A percentile compares a stretch with the other conserved stretches of the same genome.
phyloP scores from a whole-genome alignment of 2,888 invertebrate genomes.

The Sinotaia quadrata region DNA sequence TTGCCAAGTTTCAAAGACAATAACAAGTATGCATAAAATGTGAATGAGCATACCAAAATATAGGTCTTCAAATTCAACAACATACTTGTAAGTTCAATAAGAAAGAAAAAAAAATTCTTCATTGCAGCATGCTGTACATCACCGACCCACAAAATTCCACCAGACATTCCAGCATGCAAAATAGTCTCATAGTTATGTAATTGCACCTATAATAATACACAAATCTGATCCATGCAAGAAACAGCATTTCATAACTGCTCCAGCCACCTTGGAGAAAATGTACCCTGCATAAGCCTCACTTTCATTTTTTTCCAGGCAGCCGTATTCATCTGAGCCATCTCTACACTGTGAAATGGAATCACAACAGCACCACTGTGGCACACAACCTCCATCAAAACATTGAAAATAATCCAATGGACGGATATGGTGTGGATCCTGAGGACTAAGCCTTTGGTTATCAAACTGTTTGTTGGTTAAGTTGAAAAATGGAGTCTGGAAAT shows the following conservation, averaged over 20 bases:
- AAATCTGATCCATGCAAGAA: neutral
- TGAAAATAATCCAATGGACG: constrained; percentile 20
- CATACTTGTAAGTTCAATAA: too few species aligned
- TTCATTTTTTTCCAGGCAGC: constrained; percentile 4
- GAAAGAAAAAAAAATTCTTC: too few species aligned
- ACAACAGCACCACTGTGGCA: constrained; percentile 27
- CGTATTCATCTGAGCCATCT: constrained; percentile 31
- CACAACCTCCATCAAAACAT: constrained; percentile 30
- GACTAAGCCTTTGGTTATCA: neutral
- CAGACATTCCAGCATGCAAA: too few species aligned
- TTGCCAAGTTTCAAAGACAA: too few species aligned
- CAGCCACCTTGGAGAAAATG: neutral
- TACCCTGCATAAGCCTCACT: neutral
- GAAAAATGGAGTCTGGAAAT: neutral
- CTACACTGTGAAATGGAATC: constrained; percentile 24
- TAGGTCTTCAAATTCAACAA: too few species aligned
- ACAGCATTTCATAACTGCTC: neutral
- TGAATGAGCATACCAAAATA: too few species aligned
- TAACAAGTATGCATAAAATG: too few species aligned
- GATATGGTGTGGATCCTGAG: neutral
- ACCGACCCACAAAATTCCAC: too few species aligned
- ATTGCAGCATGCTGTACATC: too few species aligned
- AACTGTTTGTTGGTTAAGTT: neutral
- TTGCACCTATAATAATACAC: too few species aligned
- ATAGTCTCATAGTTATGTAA: too few species aligned